A percentile compares a stretch with the other conserved stretches of the same genome.
These are phyloP conservation scores for Pseudotriccus pelzelni DNA, from an alignment of 2,797 vertebrate species.

Conservation along the genomic window DNA sequence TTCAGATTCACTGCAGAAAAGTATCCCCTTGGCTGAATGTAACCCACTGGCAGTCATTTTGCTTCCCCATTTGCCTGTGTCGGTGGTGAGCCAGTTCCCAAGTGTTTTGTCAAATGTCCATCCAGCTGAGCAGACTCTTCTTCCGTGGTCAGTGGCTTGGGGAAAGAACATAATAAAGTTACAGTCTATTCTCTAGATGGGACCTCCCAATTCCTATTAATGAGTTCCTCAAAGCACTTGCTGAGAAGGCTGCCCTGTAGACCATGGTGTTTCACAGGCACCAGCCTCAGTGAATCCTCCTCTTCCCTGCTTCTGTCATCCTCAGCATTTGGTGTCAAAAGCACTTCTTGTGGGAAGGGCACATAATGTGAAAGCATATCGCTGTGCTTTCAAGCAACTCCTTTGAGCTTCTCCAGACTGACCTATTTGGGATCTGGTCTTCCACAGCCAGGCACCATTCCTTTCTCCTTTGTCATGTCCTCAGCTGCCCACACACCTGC, in stretches of 20 bases:
- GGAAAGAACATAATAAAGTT: background rate
- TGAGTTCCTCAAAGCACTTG: background rate
- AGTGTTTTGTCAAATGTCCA: background rate
- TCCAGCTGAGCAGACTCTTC: background rate
- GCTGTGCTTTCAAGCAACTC: background rate
- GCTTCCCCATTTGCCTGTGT: background rate
- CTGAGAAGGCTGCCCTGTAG: background rate
- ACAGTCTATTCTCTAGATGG: background rate
- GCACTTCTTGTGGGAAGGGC: background rate
- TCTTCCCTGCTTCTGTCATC: background rate
- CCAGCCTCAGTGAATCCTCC: background rate
- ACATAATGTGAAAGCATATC: background rate
- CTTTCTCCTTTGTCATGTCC: background rate
- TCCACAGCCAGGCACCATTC: background rate
- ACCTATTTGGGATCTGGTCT: background rate
- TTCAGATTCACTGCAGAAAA: background rate
- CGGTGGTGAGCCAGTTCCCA: background rate
- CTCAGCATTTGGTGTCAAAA: background rate
- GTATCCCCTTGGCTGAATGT: background rate
- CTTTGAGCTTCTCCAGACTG: background rate
- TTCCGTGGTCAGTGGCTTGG: background rate
- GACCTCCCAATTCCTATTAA: background rate
- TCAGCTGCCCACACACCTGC: background rate
- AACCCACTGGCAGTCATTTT: background rate
- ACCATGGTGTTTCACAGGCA: background rate